These are phyloP conservation scores for Ligdia adustata DNA, from an alignment of 2,888 invertebrate genomes.

Conservation along the genomic window DNA sequence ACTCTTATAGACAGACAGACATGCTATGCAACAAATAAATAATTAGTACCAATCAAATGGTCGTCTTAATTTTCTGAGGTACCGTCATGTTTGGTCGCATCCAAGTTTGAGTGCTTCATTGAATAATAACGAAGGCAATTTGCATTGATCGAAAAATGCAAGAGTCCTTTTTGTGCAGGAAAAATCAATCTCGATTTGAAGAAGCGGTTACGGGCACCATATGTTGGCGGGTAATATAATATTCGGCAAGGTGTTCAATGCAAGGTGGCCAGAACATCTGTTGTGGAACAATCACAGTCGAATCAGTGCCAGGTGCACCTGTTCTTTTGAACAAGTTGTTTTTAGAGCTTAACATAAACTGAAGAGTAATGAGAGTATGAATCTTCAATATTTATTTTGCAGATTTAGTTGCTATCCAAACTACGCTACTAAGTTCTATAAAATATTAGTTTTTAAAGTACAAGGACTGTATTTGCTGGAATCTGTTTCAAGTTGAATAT, in stretches of 20 bases:
- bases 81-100: slow-evolving; percentile 40
- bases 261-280: slow-evolving; percentile 74
- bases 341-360: too few relatives aligned
- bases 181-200: slow-evolving; percentile 30
- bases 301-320: slow-evolving; percentile 75
- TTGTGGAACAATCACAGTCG: slow-evolving; percentile 57
- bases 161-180: slow-evolving; percentile 17
- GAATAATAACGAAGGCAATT: slow-evolving; percentile 46
- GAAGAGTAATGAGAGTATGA: too few relatives aligned
- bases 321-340: slow-evolving; percentile 29
- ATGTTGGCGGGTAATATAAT: slow-evolving; percentile 46
- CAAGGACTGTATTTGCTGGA: too few relatives aligned
- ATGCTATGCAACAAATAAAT: not conserved
- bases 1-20: not conserved
- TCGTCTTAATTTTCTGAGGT: slow-evolving; percentile 35
- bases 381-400: too few relatives aligned
- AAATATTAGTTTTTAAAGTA: too few relatives aligned
- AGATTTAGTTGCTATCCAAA: too few relatives aligned
- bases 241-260: slow-evolving; percentile 45
- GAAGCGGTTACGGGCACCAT: slow-evolving; percentile 30
- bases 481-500: too few relatives aligned
- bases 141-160: slow-evolving; percentile 34
- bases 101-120: slow-evolving; percentile 31
- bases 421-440: too few relatives aligned
- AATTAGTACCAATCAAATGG: slow-evolving; percentile 1